A percentile compares a stretch with the other conserved stretches of the same genome.
phyloP scores from a whole-genome alignment of 2,113 vertebrate genomes.

The Isichthys henryi region DNA sequence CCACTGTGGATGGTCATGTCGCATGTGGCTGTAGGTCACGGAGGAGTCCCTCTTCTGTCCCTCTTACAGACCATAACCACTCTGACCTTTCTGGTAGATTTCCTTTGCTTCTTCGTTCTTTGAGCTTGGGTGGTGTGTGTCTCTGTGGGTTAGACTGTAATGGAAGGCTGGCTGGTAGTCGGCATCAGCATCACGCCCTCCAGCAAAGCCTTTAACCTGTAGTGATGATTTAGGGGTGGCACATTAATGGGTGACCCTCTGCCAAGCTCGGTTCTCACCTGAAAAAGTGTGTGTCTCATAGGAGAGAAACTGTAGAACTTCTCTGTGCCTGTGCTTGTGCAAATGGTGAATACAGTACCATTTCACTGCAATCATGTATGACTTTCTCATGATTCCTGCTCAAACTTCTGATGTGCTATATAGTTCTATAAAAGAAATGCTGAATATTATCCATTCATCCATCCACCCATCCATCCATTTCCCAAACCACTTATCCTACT shows the following conservation, averaged over 20 bases:
- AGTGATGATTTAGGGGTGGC: background rate
- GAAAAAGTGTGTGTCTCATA: background rate
- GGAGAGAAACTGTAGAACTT: background rate
- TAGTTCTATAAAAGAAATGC: background rate
- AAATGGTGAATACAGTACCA: too few species aligned
- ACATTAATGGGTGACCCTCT: background rate
- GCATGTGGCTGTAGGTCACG: background rate
- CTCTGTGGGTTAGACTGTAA: background rate
- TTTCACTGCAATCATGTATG: background rate
- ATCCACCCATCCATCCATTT: too few species aligned
- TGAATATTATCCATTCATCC: background rate
- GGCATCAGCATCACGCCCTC: background rate
- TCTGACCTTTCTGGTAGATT: background rate
- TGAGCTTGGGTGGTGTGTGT: background rate
- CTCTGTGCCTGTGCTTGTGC: too few species aligned
- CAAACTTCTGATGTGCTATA: background rate
- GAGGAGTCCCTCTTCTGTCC: background rate
- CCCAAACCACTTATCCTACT: too few species aligned
- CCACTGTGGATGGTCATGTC: background rate
- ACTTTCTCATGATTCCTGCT: background rate
- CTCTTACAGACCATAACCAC: background rate
- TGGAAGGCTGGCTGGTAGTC: background rate
- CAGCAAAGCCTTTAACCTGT: background rate
- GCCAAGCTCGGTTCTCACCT: background rate
- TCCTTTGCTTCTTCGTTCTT: background rate